Base-by-base conservation (phyloP, 2,888 invertebrate species). In the Lasioglossum calceatum region DNA sequence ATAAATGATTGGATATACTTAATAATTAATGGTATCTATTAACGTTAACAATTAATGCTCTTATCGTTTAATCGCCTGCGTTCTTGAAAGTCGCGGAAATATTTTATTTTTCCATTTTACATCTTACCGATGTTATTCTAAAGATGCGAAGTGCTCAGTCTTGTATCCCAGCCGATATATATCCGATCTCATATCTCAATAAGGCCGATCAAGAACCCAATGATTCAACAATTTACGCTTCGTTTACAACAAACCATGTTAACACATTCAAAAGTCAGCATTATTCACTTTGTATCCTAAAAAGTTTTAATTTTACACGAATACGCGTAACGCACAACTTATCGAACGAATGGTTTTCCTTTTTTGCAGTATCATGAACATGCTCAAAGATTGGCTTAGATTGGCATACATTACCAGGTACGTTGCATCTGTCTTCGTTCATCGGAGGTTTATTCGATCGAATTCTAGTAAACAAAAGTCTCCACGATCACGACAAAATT, bases 101-200 rank as follows among this genome's bases (percentile, higher is more conserved):
- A 79, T 67, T 32, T 64, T 64, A 44, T 32, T 64, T 77, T 70
- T 72, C 8, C 72, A 77, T 77, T 85, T 86, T 61, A 87, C 75
- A 80, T 81, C 77, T 71, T 82, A 39, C 58, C 77, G 75, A 91
- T 91, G 84, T 86, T 92, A 91, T 76, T 79, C 82, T 90, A 92
- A 82, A 89, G 88, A 90, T 92, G 91, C 91, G 89, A 92, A 91
- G 92, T 91, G 90, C 87, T 94, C 94, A 94, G 94, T 94, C 94
- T 94, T 94, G 87, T 93, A 88, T 93, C 89, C 90, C 90, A 92
- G 89, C 91, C 90, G 88, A 88, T 92, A 90, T 85, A 90, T 85
- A 90, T 91, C 88, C 86, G 80, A 90, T 92, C 81, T 91, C 78
- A 80, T 83, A 82, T 81, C 39, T 77, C 76, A 75, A 76, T 89